Evolutionary conservation across 1,140 invertebrate species (phyloP).

Genomic region (Penaeus japonicus): DNA sequence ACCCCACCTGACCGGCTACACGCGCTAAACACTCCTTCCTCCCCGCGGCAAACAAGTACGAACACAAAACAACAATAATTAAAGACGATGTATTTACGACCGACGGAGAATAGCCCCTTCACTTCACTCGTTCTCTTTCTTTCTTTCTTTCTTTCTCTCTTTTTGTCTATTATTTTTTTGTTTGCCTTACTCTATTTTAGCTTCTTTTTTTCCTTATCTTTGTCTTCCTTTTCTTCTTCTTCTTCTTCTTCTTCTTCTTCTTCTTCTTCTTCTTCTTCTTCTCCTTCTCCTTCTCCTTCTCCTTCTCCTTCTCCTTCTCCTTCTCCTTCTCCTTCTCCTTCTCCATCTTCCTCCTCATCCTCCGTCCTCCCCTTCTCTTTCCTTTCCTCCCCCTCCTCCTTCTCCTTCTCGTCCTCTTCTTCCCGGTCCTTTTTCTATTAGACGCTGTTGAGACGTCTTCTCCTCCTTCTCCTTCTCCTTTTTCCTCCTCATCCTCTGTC

Average conservation of each 20-base stretch:
- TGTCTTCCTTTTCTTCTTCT: background rate
- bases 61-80: no score
- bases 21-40: no score
- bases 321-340: background rate
- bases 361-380: background rate
- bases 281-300: background rate
- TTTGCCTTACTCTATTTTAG: background rate
- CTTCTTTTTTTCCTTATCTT: background rate
- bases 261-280: background rate
- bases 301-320: background rate
- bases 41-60: no score
- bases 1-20: no score
- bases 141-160: background rate
- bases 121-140: background rate
- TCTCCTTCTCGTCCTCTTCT: background rate
- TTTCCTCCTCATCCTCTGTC: background rate
- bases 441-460: no score
- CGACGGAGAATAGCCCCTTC: background rate
- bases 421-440: background rate
- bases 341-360: background rate
- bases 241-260: background rate
- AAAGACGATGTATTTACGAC: background rate
- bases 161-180: background rate
- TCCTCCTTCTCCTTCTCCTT: background rate
- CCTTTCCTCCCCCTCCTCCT: background rate